These are phyloP conservation scores for Plagodis dolabraria DNA, from an alignment of 2,888 invertebrate genomes.

Conservation along the genomic window DNA sequence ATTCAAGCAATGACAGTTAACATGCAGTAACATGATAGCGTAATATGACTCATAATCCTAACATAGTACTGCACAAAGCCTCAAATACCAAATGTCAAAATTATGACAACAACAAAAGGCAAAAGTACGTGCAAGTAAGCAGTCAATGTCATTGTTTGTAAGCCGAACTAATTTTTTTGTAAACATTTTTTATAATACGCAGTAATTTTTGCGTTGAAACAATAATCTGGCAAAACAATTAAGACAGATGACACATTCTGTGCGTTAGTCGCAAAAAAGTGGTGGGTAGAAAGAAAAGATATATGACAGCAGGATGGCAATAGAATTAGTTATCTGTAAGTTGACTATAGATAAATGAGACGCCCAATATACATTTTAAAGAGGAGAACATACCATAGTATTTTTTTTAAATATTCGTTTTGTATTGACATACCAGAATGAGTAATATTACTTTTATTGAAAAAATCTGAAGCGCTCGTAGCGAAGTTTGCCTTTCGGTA, in stretches of 20 bases:
- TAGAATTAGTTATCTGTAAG: conserved; percentile 38
- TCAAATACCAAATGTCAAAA: conserved; percentile 50
- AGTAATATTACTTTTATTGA: no score
- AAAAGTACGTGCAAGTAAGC: conserved; percentile 52
- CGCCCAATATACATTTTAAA: not conserved
- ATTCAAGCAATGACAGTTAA: conserved; percentile 1
- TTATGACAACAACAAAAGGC: conserved; percentile 45
- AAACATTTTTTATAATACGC: not conserved
- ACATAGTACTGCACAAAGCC: conserved; percentile 49
- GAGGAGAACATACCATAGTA: no score
- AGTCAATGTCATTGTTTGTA: conserved; percentile 35
- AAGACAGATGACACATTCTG: conserved; percentile 65
- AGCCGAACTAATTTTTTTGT: conserved; percentile 45
- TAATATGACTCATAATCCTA: conserved; percentile 30
- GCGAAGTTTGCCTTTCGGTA: no score
- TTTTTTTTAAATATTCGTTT: no score
- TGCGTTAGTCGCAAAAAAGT: conserved; percentile 63
- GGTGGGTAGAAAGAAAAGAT: conserved; percentile 62
- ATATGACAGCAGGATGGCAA: conserved; percentile 65
- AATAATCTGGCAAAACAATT: conserved; percentile 71
- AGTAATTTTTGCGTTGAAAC: conserved; percentile 45
- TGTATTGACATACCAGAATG: no score
- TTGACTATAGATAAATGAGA: conserved; percentile 2
- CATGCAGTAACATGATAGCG: not conserved
- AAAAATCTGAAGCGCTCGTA: no score